These are phyloP conservation scores for Miniopterus natalensis DNA, from an alignment of 2,113 vertebrate species.

Conservation along the genomic window DNA sequence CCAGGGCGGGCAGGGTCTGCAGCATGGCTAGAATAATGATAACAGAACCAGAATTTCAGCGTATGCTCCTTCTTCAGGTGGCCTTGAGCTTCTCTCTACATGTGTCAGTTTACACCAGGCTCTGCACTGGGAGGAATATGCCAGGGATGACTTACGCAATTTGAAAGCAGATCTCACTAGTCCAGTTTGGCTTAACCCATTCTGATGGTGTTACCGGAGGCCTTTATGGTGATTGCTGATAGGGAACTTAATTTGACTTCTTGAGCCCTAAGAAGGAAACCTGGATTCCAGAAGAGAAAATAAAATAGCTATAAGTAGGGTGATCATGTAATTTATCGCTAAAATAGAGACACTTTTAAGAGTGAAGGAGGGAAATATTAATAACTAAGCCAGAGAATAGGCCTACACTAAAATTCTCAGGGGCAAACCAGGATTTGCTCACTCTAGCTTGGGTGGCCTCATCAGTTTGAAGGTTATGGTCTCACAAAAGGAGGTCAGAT, in stretches of 20 bases:
- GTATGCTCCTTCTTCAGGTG: not conserved
- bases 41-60: not conserved
- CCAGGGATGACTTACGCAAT: not conserved
- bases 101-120: not conserved
- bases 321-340: not conserved
- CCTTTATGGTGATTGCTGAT: not conserved
- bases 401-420: not conserved
- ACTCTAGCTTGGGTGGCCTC: not conserved
- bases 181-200: not conserved
- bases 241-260: not conserved
- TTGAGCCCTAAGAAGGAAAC: not conserved
- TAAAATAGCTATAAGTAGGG: not conserved
- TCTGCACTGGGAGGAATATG: not conserved
- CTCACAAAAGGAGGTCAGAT: not conserved
- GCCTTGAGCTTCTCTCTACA: not conserved
- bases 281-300: not conserved
- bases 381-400: conserved; percentile 29
- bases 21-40: not conserved
- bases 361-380: conserved; percentile 24
- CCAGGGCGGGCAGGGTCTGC: not conserved
- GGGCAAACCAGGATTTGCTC: not conserved
- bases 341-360: conserved; percentile 21
- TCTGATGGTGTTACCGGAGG: not conserved
- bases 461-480: conserved; percentile 7
- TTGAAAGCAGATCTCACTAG: not conserved